Evolutionary conservation across 2,113 vertebrate genomes (phyloP).

Genomic region (Myiopsitta monachus): DNA sequence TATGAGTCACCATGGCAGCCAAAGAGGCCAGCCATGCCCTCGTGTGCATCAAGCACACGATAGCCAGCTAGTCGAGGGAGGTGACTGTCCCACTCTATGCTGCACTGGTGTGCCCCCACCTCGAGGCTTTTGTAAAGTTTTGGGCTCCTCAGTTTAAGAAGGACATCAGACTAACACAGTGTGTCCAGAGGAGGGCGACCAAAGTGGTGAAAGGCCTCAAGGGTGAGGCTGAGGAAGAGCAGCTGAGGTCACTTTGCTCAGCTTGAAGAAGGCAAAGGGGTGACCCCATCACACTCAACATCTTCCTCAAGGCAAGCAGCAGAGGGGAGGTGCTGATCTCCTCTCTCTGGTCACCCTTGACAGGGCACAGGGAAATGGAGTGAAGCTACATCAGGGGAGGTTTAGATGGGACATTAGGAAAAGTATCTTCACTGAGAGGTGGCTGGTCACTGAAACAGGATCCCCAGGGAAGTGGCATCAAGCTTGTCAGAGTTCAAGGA

Average conservation of each 20-base stretch:
- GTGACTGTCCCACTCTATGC: neutral
- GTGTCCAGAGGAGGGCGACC: neutral
- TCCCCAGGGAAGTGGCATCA: neutral
- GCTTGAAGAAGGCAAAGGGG: neutral
- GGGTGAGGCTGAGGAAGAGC: neutral
- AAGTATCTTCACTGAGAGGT: neutral
- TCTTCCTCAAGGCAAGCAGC: rapidly evolving
- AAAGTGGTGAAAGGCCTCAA: neutral
- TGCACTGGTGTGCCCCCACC: rapidly evolving
- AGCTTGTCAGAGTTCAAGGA: neutral
- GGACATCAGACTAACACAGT: neutral
- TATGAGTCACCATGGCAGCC: neutral
- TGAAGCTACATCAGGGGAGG: neutral
- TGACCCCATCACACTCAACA: neutral
- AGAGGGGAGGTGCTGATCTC: neutral
- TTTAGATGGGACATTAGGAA: neutral
- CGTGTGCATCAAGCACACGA: neutral
- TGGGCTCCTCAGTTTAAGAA: rapidly evolving
- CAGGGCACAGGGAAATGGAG: neutral
- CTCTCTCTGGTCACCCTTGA: neutral
- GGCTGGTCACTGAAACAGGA: neutral
- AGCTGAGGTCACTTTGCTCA: neutral
- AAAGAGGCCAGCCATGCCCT: rapidly evolving
- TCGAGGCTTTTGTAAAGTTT: rapidly evolving
- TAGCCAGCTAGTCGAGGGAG: rapidly evolving